Base-by-base conservation (phyloP, 1,140 invertebrate species). In the Anthonomus grandis region DNA sequence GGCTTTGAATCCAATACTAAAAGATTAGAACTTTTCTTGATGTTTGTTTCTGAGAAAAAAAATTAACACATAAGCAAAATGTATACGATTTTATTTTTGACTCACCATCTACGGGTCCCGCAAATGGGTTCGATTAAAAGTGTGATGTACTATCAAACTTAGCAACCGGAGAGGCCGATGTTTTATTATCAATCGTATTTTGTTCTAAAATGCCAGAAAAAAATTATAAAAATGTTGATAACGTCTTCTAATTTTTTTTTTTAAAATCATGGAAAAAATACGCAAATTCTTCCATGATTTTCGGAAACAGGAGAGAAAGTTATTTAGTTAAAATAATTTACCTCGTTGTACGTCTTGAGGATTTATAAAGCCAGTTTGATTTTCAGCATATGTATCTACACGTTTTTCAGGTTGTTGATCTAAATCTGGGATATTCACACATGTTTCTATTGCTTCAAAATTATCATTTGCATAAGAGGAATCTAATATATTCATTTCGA, bases 221-320 rank as follows among this genome's bases (percentile, higher is more conserved):
- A 39, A 39, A 17, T n/a, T 5, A 39, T 39, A 5, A 4, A 44
- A 44, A 44, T 44, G 41, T 44, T 44, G 41, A 21, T 21, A 44
- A 44, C 9, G 21, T 13, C 41, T 44, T 44, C 18, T 44, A 13
- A 12, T 39, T 39, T 39, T 39, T 39, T 17, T 17, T 39, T 9
- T n/a, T n/a, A n/a, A n/a, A 17, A 39, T 12, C 37, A 5, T 39
- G 27, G 27, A n/a, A 31, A 31, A 31, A 31, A 31, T 31, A 31
- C 6, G 27, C n/a, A 6, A n/a, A 6, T 31, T 31, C 27, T 31
- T n/a, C n/a, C 27, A 31, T 31, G 27, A 31, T 31, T 39, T 39
- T 39, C n/a, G n/a, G n/a, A n/a, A n/a, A n/a, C n/a, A n/a, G n/a
- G n/a, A n/a, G n/a, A n/a, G n/a, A n/a, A n/a, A n/a, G n/a, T n/a